Conservation (phyloP, 2,888 invertebrate genomes). For the Xylophagus ater region DNA sequence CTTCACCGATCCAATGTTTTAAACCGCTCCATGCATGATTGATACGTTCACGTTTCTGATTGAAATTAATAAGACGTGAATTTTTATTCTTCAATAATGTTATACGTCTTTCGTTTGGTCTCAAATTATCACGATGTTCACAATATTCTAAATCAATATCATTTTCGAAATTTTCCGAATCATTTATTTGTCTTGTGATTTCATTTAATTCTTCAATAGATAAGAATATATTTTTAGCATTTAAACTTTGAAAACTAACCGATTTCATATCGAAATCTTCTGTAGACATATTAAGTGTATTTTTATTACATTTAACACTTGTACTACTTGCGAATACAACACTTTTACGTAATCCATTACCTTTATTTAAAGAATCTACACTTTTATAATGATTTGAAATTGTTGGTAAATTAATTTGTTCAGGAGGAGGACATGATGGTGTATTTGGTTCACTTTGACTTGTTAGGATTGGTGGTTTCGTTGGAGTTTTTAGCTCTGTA, state of each 20-base stretch:
- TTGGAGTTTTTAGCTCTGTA: background rate
- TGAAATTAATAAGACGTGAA: conserved; percentile 30
- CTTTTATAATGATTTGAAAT: conserved; percentile 29
- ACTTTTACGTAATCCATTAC: conserved; percentile 10
- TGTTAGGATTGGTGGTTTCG: conserved; percentile 6
- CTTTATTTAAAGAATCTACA: conserved; percentile 27
- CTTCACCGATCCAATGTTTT: conserved; percentile 38
- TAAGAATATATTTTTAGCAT: conserved; percentile 33
- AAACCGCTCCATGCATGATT: conserved; percentile 38
- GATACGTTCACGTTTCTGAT: conserved; percentile 35
- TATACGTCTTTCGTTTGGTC: conserved; percentile 35
- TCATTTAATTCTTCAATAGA: conserved; percentile 39
- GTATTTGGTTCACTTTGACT: conserved; percentile 29
- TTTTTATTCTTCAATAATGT: conserved; percentile 38
- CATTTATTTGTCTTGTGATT: conserved; percentile 36
- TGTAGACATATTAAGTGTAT: too few species aligned
- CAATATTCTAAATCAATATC: conserved; percentile 38
- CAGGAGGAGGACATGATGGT: conserved; percentile 23
- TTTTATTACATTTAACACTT: conserved; percentile 19
- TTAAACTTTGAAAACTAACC: conserved; percentile 36
- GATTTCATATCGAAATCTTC: conserved; percentile 37
- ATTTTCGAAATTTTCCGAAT: conserved; percentile 34
- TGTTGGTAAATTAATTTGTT: conserved; percentile 16
- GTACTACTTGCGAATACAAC: conserved; percentile 21
- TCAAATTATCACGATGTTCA: conserved; percentile 35